Base-by-base conservation (phyloP, 2,797 vertebrate species). In the Chelonia mydas region DNA sequence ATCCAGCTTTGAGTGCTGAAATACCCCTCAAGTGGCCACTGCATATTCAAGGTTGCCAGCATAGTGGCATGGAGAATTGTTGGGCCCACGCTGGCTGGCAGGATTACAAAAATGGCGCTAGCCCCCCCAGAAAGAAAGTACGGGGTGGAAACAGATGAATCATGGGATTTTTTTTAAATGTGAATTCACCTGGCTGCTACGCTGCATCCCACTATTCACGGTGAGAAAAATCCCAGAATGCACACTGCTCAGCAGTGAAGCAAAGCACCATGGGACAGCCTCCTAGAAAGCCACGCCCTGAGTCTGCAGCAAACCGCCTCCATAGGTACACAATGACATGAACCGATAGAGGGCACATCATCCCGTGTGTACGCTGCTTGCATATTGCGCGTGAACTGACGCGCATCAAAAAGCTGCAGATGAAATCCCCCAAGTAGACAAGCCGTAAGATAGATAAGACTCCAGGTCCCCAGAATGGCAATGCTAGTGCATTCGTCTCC, bases 301-400 rank as follows among this genome's bases (percentile, higher is more conserved):
- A 41, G 19, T 41, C 19, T 41, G 65, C 65, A 72, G 65, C 33
- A 68, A 68, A 37, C 17, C 4, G 1, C 17, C 4, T 2, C 65
- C 9, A 9, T 10, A n/a, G 9, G 17, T 19, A 21, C n/a, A 21
- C 17, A 37, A 37, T 10, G 65, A 68, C 65, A 72, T 11, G 19
- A n/a, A n/a, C 3, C 11, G 65, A 41, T 11, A 72, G 19, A 41
- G 17, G 65, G 65, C n/a, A 72, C n/a, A 41, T 19, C n/a, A 37
- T 6, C n/a, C 33, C 4, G 1, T 10, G 61, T 21, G n/a, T 37
- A 68, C 4, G n/a, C 61, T 9, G 17, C 65, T n/a, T 68, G 65
- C 4, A 7, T 65, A n/a, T 68, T 19, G n/a, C 7, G 2, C 5
- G n/a, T 23, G n/a, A 37, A 16, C 19, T 21, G n/a, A 23, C 1